Evolutionary conservation across 2,797 vertebrate genomes (phyloP).

Genomic region (Atherinosoma microstoma): DNA sequence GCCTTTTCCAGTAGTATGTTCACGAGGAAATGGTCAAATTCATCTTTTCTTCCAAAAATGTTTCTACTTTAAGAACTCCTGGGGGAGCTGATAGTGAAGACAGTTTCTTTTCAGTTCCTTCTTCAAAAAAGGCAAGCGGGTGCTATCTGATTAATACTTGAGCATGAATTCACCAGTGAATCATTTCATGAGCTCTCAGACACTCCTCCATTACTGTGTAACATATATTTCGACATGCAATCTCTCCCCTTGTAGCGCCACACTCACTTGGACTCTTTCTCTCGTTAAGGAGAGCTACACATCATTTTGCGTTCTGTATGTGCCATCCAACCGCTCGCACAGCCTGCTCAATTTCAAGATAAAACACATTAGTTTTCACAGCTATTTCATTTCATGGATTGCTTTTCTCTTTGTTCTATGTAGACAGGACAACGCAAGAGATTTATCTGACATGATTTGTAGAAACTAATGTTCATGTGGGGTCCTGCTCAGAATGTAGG

Average conservation of each 20-base stretch:
- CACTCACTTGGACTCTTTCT: conserved; percentile 53
- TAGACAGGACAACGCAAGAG: conserved; percentile 43
- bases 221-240: conserved; percentile 76
- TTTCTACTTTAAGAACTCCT: conserved; percentile 61
- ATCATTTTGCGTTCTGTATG: conserved; percentile 64
- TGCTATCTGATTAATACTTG: conserved; percentile 74
- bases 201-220: conserved; percentile 70
- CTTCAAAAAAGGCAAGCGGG: conserved; percentile 55
- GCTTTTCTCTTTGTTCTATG: conserved; percentile 62
- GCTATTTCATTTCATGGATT: conserved; percentile 71
- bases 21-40: conserved; percentile 58
- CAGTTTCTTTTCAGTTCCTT: conserved; percentile 58
- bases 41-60: conserved; percentile 66
- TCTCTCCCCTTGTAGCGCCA: conserved; percentile 56
- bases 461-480: conserved; percentile 30
- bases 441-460: conserved; percentile 62
- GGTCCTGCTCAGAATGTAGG: conserved; percentile 19
- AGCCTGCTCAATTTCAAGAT: conserved; percentile 61
- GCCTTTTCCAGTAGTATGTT: conserved; percentile 38
- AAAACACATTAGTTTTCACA: conserved; percentile 71
- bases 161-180: conserved; percentile 67
- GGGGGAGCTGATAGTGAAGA: conserved; percentile 59
- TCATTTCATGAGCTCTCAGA: conserved; percentile 69
- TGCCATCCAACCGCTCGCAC: conserved; percentile 45
- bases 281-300: conserved; percentile 56